Base-by-base conservation (phyloP, 2,797 vertebrate genomes). In the Echeneis naucrates region DNA sequence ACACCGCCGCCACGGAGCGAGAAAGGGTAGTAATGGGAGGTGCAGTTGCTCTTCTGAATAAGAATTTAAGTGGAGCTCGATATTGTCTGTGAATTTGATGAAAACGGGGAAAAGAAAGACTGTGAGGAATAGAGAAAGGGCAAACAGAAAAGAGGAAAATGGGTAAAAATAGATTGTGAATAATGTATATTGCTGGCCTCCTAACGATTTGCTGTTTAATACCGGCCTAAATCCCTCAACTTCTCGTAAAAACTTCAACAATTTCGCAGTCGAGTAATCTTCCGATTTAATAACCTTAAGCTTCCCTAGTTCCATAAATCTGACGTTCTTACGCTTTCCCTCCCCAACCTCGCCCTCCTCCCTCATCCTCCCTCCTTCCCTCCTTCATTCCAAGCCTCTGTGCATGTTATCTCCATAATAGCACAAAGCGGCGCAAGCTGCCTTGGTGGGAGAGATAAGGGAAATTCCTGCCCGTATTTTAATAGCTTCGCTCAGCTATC, bases 401-500 rank as follows among this genome's bases (percentile, higher is more conserved):
- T 91, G 93, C 93, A 90, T 94, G 95, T 96, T 96, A 96, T 96
- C 95, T 96, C 91, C 91, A 94, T 94, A 92, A 94, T 93, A 93
- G 95, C 93, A 96, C 94, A 95, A 96, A 93, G 92, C 92, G 78
- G 89, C 82, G 90, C 88, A 86, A 90, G 94, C 92, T 92, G 91
- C 88, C 93, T 94, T 88, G 77, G 84, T 88, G 81, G 93, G 91
- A 88, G 87, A 81, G 91, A 93, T 93, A 91, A 93, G 88, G 91
- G 85, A 92, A 94, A 92, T 91, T 92, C 90, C 93, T 91, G 90
- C 92, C 91, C 91, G 93, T 95, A 94, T 96, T 96, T 96, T 96
- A 96, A 96, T 96, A 95, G 95, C 94, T 95, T 95, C 87, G 92
- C 92, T 90, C 91, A 90, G 93, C 94, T 96, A 96, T 96, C 93